A percentile compares a stretch with the other conserved stretches of the same genome.
Evolutionary conservation across 1,140 invertebrate genomes (phyloP).

Genomic region (Orchesella cincta): DNA sequence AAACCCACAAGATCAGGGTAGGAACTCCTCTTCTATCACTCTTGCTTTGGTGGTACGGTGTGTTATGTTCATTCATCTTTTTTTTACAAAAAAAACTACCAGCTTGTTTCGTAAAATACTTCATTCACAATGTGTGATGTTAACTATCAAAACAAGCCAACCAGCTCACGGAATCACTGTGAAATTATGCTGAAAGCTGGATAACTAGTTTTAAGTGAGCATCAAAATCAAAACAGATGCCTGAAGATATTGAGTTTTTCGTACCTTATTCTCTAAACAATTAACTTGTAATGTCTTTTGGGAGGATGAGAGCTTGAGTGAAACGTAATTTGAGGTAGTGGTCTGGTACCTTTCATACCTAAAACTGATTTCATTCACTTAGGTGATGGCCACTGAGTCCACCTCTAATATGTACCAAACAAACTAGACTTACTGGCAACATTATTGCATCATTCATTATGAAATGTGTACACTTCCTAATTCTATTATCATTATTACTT

Average conservation of each 20-base stretch:
- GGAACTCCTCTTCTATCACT: neutral
- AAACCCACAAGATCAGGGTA: neutral
- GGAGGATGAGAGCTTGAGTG: neutral
- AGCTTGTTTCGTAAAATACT: too few species aligned
- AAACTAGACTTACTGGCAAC: constrained; percentile 19
- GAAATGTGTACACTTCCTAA: neutral
- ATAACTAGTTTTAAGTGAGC: neutral
- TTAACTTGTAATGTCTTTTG: neutral
- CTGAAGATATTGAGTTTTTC: neutral
- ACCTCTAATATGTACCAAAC: too few species aligned
- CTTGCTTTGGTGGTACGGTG: neutral
- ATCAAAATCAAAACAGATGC: neutral
- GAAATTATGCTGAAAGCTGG: neutral
- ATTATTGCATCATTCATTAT: constrained; percentile 12
- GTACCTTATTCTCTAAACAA: neutral
- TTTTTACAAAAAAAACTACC: neutral
- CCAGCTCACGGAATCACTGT: neutral
- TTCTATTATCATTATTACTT: too few species aligned
- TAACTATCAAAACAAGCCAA: neutral
- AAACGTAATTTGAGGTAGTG: too few species aligned
- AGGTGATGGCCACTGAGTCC: too few species aligned
- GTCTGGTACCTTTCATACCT: too few species aligned
- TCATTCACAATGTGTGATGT: neutral
- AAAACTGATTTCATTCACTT: too few species aligned
- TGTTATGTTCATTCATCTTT: neutral